These are phyloP conservation scores for Ferdinandea cuprea DNA, from an alignment of 2,888 invertebrate species.

Conservation along the genomic window DNA sequence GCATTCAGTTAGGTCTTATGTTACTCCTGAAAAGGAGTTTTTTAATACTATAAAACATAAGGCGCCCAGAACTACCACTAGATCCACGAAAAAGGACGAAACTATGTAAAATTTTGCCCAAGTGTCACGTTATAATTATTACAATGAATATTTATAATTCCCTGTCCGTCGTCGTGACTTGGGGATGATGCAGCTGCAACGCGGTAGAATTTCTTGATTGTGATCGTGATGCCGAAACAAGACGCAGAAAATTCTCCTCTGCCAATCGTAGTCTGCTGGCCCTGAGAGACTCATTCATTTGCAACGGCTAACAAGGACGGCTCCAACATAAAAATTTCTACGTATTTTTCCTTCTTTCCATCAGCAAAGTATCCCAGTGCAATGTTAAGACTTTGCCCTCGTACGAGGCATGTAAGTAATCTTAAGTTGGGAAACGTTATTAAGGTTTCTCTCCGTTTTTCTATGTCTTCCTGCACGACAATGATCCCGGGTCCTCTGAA, in stretches of 20 bases:
- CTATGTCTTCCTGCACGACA: constrained; percentile 43
- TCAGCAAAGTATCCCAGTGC: constrained; percentile 42
- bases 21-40: constrained; percentile 49
- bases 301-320: constrained; percentile 40
- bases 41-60: constrained; percentile 12
- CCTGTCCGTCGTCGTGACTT: constrained; percentile 17
- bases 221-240: constrained; percentile 54
- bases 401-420: constrained; percentile 67
- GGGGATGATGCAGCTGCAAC: constrained; percentile 33
- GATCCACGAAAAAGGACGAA: constrained; percentile 14
- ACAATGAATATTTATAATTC: constrained; percentile 71
- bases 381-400: constrained; percentile 73
- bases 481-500: constrained; percentile 66
- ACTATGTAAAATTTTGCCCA: constrained; percentile 63
- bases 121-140: constrained; percentile 73
- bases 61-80: neutral
- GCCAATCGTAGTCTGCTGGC: constrained; percentile 65
- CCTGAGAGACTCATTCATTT: constrained; percentile 71
- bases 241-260: neutral
- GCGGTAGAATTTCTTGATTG: constrained; percentile 21
- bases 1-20: constrained; percentile 47
- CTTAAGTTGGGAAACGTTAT: constrained; percentile 63
- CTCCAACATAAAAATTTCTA: constrained; percentile 9
- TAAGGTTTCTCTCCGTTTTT: constrained; percentile 29
- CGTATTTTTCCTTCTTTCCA: constrained; percentile 18